Conservation (phyloP, 2,888 invertebrate species). For the Rhingia campestris region DNA sequence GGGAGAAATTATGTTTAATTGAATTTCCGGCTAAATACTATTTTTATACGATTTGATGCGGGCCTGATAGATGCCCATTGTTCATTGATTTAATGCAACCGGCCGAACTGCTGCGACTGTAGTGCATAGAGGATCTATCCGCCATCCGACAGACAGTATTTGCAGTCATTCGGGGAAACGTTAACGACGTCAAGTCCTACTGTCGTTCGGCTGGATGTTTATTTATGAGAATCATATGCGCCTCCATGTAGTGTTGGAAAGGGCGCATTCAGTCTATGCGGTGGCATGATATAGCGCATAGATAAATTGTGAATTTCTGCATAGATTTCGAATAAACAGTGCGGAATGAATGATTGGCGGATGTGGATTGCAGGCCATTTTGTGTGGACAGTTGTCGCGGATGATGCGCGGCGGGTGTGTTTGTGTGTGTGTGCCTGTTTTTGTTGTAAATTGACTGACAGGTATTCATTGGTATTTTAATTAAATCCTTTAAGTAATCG, state of each 20-base stretch:
- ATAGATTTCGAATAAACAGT: slow-evolving; percentile 41
- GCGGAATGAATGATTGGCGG: slow-evolving; percentile 34
- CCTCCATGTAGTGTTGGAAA: slow-evolving; percentile 2
- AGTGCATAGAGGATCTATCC: slow-evolving; percentile 5
- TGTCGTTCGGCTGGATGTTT: slow-evolving; percentile 42
- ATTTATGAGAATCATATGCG: slow-evolving; percentile 56
- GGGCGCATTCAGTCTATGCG: background rate
- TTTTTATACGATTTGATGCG: slow-evolving; percentile 58
- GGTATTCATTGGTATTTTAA: slow-evolving; percentile 11
- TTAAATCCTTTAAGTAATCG: slow-evolving; percentile 2
- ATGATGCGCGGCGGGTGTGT: slow-evolving; percentile 2
- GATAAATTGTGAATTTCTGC: slow-evolving; percentile 42
- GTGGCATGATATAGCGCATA: slow-evolving; percentile 5
- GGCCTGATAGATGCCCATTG: slow-evolving; percentile 70
- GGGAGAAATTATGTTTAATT: slow-evolving; percentile 65
- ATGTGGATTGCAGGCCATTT: slow-evolving; percentile 15
- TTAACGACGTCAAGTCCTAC: slow-evolving; percentile 26
- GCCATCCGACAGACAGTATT: slow-evolving; percentile 10
- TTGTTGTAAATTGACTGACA: slow-evolving; percentile 37
- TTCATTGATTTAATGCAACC: slow-evolving; percentile 70
- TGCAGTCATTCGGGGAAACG: slow-evolving; percentile 10
- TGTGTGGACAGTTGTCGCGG: background rate
- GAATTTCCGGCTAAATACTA: slow-evolving; percentile 69
- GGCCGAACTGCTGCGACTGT: slow-evolving; percentile 21
- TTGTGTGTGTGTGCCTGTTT: too few relatives aligned